phyloP scores from a whole-genome alignment of 2,888 invertebrate genomes.

The Theretra japonica region DNA sequence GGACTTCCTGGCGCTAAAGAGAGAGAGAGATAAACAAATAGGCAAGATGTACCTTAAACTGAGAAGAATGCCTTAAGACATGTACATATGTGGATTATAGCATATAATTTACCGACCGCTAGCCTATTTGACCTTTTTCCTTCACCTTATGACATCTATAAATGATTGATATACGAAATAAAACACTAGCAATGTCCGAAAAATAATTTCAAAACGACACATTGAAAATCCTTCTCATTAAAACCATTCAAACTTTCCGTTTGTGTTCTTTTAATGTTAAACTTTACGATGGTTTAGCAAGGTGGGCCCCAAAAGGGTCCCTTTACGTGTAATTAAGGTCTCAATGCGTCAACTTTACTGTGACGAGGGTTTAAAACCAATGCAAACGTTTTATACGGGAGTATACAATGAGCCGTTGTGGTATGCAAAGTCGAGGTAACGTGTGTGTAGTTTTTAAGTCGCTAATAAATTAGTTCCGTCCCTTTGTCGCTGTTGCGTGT shows the following conservation, averaged over 20 bases:
- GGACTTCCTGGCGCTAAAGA: too few relatives aligned
- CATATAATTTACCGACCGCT: too few relatives aligned
- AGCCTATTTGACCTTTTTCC: too few relatives aligned
- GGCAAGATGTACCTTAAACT: too few relatives aligned
- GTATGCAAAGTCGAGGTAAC: slow-evolving; percentile 40
- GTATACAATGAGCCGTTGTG: slow-evolving; percentile 42
- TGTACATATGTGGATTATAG: too few relatives aligned
- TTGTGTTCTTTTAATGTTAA: slow-evolving; percentile 36
- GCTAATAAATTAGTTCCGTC: neutral
- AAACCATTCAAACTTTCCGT: slow-evolving; percentile 17
- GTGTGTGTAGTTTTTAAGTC: neutral
- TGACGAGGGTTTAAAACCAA: slow-evolving; percentile 71
- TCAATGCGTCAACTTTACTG: slow-evolving; percentile 69
- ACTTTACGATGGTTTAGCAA: slow-evolving; percentile 63
- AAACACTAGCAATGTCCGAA: too few relatives aligned
- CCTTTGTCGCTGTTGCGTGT: neutral
- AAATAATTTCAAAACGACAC: too few relatives aligned
- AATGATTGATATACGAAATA: too few relatives aligned
- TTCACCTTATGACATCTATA: too few relatives aligned
- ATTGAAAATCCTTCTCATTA: neutral
- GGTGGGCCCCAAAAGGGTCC: slow-evolving; percentile 58
- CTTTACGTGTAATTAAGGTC: slow-evolving; percentile 71
- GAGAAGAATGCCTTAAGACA: too few relatives aligned
- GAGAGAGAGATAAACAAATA: too few relatives aligned
- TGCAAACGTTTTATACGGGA: slow-evolving; percentile 53